Percentiles rank a stretch among this genome's conserved stretches.
Conservation (phyloP, 2,113 vertebrate genomes). For the Herpailurus yagouaroundi region DNA sequence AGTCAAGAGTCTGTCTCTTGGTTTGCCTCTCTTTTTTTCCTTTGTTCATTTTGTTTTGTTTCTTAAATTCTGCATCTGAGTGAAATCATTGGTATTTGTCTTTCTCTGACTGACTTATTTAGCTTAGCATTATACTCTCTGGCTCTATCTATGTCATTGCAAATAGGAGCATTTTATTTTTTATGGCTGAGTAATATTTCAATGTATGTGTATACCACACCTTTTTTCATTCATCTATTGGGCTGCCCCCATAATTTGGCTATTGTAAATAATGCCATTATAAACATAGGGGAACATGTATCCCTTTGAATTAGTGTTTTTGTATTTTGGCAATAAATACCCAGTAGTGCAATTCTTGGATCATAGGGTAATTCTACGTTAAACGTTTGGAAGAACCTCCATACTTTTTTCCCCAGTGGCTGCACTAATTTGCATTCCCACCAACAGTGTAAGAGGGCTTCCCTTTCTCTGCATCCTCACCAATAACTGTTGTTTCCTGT, state of each 20-base stretch:
- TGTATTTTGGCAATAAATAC: background rate
- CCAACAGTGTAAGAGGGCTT: background rate
- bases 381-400: background rate
- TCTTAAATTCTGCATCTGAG: background rate
- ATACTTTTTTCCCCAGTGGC: background rate
- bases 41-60: background rate
- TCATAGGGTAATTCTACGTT: background rate
- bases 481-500: background rate
- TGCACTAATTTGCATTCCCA: background rate
- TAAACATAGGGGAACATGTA: background rate
- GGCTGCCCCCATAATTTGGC: background rate
- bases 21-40: background rate
- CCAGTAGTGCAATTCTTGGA: background rate
- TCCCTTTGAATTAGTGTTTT: background rate
- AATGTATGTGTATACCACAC: background rate
- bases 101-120: background rate
- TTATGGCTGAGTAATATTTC: background rate
- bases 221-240: background rate
- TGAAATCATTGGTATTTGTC: background rate
- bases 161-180: background rate
- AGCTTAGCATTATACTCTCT: background rate
- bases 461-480: background rate
- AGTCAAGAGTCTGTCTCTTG: background rate
- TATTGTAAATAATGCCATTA: background rate
- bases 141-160: background rate